Percentiles rank a stretch among this genome's conserved stretches.
Evolutionary conservation across 2,888 invertebrate genomes (phyloP).

Genomic region (Protodeltote pygarga): DNA sequence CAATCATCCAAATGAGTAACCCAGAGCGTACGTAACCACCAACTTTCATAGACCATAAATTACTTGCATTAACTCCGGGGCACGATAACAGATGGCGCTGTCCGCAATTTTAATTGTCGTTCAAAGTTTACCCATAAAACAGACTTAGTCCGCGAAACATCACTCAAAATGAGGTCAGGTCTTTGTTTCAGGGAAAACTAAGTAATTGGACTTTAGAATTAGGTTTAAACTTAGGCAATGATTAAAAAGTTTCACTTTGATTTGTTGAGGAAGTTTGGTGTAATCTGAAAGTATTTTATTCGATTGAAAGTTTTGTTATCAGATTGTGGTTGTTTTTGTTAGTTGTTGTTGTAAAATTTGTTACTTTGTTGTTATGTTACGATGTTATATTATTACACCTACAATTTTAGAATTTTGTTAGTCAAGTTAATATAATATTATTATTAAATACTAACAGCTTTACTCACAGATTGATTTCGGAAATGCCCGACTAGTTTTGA

Average conservation of each 20-base stretch:
- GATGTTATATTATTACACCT: no score
- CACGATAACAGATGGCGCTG: conserved; percentile 44
- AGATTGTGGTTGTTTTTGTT: no score
- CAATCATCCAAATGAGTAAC: conserved; percentile 13
- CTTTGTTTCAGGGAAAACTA: conserved; percentile 27
- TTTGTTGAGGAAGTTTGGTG: neutral
- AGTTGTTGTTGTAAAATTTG: no score
- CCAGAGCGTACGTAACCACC: conserved; percentile 3
- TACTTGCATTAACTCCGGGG: conserved; percentile 33
- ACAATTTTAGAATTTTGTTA: no score
- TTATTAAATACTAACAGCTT: no score
- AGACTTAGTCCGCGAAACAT: conserved; percentile 21
- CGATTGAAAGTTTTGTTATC: no score
- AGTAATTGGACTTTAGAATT: conserved; percentile 17
- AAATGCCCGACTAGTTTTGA: no score
- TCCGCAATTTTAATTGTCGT: conserved; percentile 44
- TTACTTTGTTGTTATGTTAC: no score
- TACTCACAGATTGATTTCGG: no score
- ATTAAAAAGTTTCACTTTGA: conserved; percentile 2
- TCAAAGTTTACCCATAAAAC: conserved; percentile 39
- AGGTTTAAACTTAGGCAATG: conserved; percentile 1
- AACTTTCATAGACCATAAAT: conserved; percentile 37
- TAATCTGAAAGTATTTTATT: no score
- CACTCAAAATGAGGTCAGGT: conserved; percentile 35
- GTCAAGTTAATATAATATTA: no score